Evolutionary conservation across 2,797 vertebrate genomes (phyloP), one percentile per base, ranked within the genome.

Genomic region (Hephaestus fuliginosus): DNA sequence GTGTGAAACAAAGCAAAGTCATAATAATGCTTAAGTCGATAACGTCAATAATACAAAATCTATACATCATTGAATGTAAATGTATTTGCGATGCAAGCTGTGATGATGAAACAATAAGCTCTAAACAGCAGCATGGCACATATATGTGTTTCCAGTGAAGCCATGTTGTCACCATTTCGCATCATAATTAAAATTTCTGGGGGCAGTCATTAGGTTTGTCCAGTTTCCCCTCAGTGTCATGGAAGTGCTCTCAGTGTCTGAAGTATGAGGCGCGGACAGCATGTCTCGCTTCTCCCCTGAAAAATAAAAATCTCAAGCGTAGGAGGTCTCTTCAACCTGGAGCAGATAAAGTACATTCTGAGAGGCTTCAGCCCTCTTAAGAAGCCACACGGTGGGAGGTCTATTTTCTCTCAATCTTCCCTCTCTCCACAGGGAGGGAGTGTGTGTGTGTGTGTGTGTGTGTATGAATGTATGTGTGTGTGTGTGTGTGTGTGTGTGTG

Each of bases 401-500:
- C 88, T 87, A 83, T 87, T 88, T 89, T 90, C 89, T 89, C 85
- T 89, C 88, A 82, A 82, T 88, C 86, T 82, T 63, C 73, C 56
- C 43, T 81, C 67, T 78, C 82, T 76, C 83, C 74, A 64, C 70
- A 66, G 85, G 71, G 53, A 55, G 53, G 4, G 49, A 0, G 18
- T 8, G 44, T 68, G 64, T 63, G 51, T 57, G 60, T 56, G 56
- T 71, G 12, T 71, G 49, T 69, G 25, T 25, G 25, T 55, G 33
- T 43, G 49, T 70, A 66, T 63, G 66, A 41, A 66, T 67, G 74
- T 60, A 33, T 39, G 43, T 39, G 43, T 72, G 79, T 66, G 67
- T 44, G 46, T 20, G 67, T 44, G 46, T 20, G n/a, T n/a, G 77
- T 72, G 61, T 67, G 67, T 73, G 67, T 84, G 57, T 57, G 49